Base-by-base conservation (phyloP, 2,113 vertebrate genomes). In the Lutjanus erythropterus region DNA sequence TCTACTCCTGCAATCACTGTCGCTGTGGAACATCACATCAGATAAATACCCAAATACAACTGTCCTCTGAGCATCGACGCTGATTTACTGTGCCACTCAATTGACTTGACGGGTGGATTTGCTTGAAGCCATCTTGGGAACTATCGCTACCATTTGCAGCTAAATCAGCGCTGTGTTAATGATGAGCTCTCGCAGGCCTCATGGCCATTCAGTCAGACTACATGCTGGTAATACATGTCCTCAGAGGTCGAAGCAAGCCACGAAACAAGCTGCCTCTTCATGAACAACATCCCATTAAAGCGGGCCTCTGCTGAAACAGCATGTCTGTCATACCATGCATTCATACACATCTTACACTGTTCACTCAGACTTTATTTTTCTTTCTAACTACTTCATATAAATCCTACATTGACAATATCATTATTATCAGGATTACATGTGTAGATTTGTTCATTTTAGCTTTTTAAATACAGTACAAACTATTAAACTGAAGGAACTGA, bases 21-120 rank as follows among this genome's bases (percentile, higher is more conserved):
- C 6, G 61, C 64, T 53, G 35, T 74, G 66, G 55, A 85, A 84
- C 64, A 80, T 82, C 69, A 56, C 50, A 81, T 66, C 59, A 71
- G 71, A 87, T 85, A 89, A 84, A 86, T 41, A 61, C 12, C 53
- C 74, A 83, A 64, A 83, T 71, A 60, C 73, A 87, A 73, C 67
- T 74, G 69, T 83, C 86, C 77, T 92, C 83, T 35, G 73, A 90
- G 76, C 77, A 75, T 85, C 70, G 65, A 37, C n/a, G 21, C 72
- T 88, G 75, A 90, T 86, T 89, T 85, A 79, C 78, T 42, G 72
- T 80, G 86, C 68, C 78, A 80, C 84, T 88, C 86, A 67, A 76
- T 76, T 86, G 85, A 92, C 81, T 82, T 88, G 78, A 86, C 62
- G 46, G 81, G 71, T 71, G 80, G 77, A 91, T 93, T 89, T 89